Evolutionary conservation across 1,140 invertebrate genomes (phyloP).

Genomic region (Rhizoglyphus robini): DNA sequence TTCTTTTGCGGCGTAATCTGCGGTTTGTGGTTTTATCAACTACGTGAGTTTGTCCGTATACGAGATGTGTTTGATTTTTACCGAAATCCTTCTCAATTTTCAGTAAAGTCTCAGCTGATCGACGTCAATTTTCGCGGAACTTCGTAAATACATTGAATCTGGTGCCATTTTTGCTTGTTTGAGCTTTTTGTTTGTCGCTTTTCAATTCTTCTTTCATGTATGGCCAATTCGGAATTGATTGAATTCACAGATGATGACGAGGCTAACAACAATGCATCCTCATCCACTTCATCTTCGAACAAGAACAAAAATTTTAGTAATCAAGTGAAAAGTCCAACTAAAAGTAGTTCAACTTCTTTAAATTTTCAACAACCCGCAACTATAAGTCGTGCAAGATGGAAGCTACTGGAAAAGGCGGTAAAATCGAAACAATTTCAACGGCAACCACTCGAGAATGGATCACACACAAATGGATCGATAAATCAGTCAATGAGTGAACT

Average conservation of each 20-base stretch:
- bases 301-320: neutral
- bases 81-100: no score
- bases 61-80: no score
- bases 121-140: no score
- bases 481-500: neutral
- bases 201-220: neutral
- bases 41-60: no score
- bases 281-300: neutral
- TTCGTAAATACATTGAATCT: no score
- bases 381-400: neutral
- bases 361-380: neutral
- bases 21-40: no score
- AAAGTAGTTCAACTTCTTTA: neutral
- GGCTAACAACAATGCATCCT: neutral
- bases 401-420: neutral
- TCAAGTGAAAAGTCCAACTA: neutral
- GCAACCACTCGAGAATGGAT: no score
- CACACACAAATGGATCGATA: no score
- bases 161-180: no score
- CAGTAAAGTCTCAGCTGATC: no score
- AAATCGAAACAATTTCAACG: conserved; percentile 1
- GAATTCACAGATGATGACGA: neutral
- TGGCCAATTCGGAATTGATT: neutral
- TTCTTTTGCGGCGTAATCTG: no score
- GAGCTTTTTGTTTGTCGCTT: no score